phyloP scores from a whole-genome alignment of 1,140 invertebrate genomes.

The Laodelphax striatellus region DNA sequence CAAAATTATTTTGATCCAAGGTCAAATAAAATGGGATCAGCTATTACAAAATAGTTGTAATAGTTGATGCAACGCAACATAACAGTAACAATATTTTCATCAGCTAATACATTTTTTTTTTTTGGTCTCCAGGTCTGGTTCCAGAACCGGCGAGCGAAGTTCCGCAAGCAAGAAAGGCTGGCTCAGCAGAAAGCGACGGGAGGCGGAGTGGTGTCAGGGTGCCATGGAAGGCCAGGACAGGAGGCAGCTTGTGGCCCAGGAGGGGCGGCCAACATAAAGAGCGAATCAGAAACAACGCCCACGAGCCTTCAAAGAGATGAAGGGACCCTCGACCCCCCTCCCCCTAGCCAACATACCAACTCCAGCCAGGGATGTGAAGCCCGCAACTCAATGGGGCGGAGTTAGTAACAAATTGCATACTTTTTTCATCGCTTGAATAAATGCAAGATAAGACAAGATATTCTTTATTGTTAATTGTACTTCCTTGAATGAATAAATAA shows the following conservation, averaged over 20 bases:
- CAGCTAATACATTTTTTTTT: too few species aligned
- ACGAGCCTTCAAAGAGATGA: conserved; percentile 13
- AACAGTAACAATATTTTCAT: too few species aligned
- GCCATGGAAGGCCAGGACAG: not conserved
- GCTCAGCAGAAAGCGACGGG: conserved; percentile 55
- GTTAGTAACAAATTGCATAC: not conserved
- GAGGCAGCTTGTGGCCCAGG: conserved; percentile 1
- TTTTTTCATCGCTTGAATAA: too few species aligned
- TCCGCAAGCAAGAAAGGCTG: conserved; percentile 80
- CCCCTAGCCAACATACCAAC: conserved; percentile 19
- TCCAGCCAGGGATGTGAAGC: conserved; percentile 22
- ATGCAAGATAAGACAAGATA: too few species aligned
- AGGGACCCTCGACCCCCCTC: conserved; percentile 11
- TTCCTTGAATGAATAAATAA: too few species aligned
- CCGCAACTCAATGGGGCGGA: conserved; percentile 18
- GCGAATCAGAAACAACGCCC: conserved; percentile 17
- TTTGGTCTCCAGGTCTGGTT: conserved; percentile 74
- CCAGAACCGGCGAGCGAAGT: conserved; percentile 84
- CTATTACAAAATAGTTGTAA: too few species aligned
- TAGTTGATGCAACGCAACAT: too few species aligned
- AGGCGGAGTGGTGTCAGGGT: not conserved
- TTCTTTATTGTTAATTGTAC: too few species aligned
- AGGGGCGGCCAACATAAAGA: conserved; percentile 14
- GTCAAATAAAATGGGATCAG: too few species aligned
- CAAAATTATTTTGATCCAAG: too few species aligned